Evolutionary conservation across 2,113 vertebrate genomes (phyloP), one percentile per base, ranked within the genome.

Genomic region (Halcyon malimbica): DNA sequence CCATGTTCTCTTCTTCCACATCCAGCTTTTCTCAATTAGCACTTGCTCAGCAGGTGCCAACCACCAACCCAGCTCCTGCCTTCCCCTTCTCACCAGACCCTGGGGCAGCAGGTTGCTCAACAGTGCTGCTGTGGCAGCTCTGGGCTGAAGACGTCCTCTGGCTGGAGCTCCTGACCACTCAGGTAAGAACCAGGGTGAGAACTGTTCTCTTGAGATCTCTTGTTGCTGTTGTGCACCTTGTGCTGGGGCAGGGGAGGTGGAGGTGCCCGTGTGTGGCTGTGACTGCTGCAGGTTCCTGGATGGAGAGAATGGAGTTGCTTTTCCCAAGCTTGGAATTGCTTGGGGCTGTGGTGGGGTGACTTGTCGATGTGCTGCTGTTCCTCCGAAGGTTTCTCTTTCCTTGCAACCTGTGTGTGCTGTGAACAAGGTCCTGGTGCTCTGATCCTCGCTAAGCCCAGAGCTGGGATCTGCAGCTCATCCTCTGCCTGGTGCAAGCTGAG

Each of bases 181-280:
- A 60, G 69, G 65, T 87, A 84, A 39, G 89, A 25, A 17, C 6
- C 7, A 0, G 2, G 8, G 8, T 2, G 13, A 23, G 48, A 60
- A 10, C 2, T 31, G 2, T 11, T 1, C 1, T 5, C 3, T 5
- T 29, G 50, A 41, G 21, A 11, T 1, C 1, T 59, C 10, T 18
- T 19, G 42, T 64, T 17, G 25, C 3, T 31, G 26, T 15, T 48
- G 25, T 31, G 57, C 1, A 1, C 9, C 18, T 41, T 41, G 60
- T 31, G 59, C 23, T 6, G 7, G 31, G 39, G 26, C 1, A 9
- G 25, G 5, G 18, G 28, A n/a, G 26, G 7, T 9, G 50, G 29
- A 16, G 54, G 6, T 15, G 54, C 1, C 4, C 9, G 44, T 3
- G 29, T 21, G 21, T 65, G 16, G 3, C 25, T 62, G 26, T 88